These are phyloP conservation scores for Eupithecia insigniata DNA, from an alignment of 2,888 invertebrate genomes.

Conservation along the genomic window DNA sequence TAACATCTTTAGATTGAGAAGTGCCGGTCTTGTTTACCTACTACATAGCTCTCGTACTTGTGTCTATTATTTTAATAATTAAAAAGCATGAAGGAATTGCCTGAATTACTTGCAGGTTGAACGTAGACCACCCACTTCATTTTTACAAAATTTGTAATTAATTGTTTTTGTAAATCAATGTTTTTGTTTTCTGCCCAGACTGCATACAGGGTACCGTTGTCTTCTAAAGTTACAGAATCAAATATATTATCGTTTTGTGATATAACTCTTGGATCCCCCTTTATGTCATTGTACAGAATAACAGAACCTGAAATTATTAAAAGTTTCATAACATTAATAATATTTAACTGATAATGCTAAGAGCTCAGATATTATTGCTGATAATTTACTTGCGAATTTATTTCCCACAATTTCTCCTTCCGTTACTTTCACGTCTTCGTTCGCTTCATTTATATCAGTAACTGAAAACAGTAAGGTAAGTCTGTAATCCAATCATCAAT, in stretches of 20 bases:
- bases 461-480: background rate
- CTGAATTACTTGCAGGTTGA: background rate
- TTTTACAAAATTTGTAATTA: background rate
- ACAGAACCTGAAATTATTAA: background rate
- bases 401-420: background rate
- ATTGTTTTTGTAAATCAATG: background rate
- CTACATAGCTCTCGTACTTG: too few species aligned
- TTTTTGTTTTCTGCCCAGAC: background rate
- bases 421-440: background rate
- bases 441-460: background rate
- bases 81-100: background rate
- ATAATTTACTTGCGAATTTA: conserved; percentile 4
- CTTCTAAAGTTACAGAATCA: conserved; percentile 1
- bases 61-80: background rate
- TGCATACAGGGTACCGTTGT: background rate
- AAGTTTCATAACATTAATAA: background rate
- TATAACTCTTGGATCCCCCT: background rate
- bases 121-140: background rate
- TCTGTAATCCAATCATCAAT: too few species aligned
- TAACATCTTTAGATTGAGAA: background rate
- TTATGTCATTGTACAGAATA: background rate
- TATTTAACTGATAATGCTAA: background rate
- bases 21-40: background rate
- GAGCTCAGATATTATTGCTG: background rate
- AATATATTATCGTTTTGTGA: background rate